These are phyloP conservation scores for Brachyptera putata DNA, from an alignment of 2,888 invertebrate species.

Conservation along the genomic window DNA sequence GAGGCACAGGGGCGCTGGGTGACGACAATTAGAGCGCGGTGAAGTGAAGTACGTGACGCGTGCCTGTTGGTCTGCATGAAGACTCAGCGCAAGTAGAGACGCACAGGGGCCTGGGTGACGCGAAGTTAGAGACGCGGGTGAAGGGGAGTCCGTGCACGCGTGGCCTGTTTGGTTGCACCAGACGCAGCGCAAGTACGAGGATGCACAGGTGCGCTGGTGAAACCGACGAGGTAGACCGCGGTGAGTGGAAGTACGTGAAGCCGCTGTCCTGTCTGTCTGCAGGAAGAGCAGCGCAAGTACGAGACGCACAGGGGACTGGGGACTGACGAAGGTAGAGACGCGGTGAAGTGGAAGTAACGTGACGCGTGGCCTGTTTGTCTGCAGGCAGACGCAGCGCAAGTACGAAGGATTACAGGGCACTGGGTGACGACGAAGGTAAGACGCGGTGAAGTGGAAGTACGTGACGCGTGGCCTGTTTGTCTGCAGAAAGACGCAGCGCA, in stretches of 20 bases:
- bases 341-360: no score
- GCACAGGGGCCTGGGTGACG: constrained; percentile 47
- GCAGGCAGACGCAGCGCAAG: constrained; percentile 48
- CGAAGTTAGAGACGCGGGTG: no score
- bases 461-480: background rate
- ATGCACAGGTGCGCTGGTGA: constrained; percentile 47
- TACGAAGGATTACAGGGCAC: constrained; percentile 46
- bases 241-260: constrained; percentile 51
- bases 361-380: background rate
- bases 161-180: constrained; percentile 39
- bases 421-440: constrained; percentile 49
- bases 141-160: constrained; percentile 50
- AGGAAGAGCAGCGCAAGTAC: constrained; percentile 49
- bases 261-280: constrained; percentile 36
- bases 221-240: constrained; percentile 50
- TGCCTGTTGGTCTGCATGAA: constrained; percentile 41
- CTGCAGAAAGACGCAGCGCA: constrained; percentile 46
- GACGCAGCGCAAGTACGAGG: constrained; percentile 46
- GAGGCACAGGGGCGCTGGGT: constrained; percentile 47
- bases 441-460: no score
- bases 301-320: constrained; percentile 46
- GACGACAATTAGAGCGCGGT: no score
- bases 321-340: no score
- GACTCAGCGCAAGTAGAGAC: constrained; percentile 47
- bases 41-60: constrained; percentile 50